Evolutionary conservation across 2,888 invertebrate species (phyloP).

Genomic region (Scrobipalpa atriplicella): DNA sequence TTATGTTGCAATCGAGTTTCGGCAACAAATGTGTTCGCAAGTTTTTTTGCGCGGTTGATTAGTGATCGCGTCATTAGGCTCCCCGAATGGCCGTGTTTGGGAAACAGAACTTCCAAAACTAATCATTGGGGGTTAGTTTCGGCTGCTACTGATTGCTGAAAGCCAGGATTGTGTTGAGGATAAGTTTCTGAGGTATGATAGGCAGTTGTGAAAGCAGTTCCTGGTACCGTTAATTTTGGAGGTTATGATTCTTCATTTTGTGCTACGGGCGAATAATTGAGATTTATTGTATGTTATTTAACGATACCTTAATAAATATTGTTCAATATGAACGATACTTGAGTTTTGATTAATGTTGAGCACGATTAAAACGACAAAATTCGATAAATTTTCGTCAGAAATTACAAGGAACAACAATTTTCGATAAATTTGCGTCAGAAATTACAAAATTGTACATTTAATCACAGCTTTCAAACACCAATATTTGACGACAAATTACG

Average conservation of each 20-base stretch:
- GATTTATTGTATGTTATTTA: not conserved
- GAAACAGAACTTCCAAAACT: slow-evolving; percentile 8
- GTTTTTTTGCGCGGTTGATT: slow-evolving; percentile 28
- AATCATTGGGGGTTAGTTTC: slow-evolving; percentile 11
- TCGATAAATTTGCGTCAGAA: not conserved
- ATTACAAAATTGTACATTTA: slow-evolving; percentile 6
- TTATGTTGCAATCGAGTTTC: slow-evolving; percentile 10
- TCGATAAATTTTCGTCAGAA: too few species aligned
- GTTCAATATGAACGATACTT: not conserved
- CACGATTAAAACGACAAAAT: not conserved
- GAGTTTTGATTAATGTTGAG: not conserved
- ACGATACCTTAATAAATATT: not conserved
- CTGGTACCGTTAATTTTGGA: not conserved
- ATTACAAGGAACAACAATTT: too few species aligned
- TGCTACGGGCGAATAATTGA: not conserved
- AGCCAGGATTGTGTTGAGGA: slow-evolving; percentile 6
- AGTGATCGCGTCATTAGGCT: slow-evolving; percentile 28
- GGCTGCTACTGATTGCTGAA: slow-evolving; percentile 10
- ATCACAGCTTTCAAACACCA: not conserved
- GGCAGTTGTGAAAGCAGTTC: not conserved
- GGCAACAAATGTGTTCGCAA: slow-evolving; percentile 7
- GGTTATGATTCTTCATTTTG: not conserved
- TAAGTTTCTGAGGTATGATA: not conserved
- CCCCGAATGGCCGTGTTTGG: slow-evolving; percentile 17
- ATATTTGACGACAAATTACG: not conserved